Percentiles rank a stretch among this genome's conserved stretches.
Evolutionary conservation across 2,797 vertebrate species (phyloP).

Genomic region (Takifugu rubripes): DNA sequence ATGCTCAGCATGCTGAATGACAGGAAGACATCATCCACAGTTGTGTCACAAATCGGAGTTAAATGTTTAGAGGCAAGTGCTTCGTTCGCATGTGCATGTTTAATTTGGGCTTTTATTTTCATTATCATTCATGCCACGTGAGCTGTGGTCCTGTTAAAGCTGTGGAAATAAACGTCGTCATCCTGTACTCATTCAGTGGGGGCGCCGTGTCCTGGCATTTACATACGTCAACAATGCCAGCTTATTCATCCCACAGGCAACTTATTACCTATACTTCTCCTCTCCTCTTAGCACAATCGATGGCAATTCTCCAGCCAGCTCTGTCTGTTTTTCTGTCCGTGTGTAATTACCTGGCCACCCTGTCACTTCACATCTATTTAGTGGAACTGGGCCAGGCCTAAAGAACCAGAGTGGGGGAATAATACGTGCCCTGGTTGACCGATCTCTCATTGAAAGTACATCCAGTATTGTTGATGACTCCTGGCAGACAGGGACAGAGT

Average conservation of each 20-base stretch:
- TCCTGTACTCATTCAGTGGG: not conserved
- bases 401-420: conserved; percentile 15
- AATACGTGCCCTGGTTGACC: conserved; percentile 32
- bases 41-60: no score
- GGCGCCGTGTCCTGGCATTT: not conserved
- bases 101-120: no score
- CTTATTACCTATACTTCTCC: conserved; percentile 9
- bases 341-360: conserved; percentile 42
- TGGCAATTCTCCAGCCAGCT: conserved; percentile 18
- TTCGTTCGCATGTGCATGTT: no score
- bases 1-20: not conserved
- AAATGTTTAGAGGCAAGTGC: no score
- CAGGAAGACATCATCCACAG: not conserved
- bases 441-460: conserved; percentile 32
- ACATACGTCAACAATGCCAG: conserved; percentile 2
- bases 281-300: conserved; percentile 24
- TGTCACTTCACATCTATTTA: conserved; percentile 45
- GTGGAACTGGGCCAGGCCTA: conserved; percentile 12
- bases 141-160: no score
- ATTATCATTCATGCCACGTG: no score
- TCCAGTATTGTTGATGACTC: conserved; percentile 23
- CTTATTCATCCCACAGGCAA: conserved; percentile 16
- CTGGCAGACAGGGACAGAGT: conserved; percentile 2
- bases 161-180: no score
- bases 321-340: conserved; percentile 32